Conservation (phyloP, 1,140 invertebrate genomes). For the Polypedilum vanderplanki region DNA sequence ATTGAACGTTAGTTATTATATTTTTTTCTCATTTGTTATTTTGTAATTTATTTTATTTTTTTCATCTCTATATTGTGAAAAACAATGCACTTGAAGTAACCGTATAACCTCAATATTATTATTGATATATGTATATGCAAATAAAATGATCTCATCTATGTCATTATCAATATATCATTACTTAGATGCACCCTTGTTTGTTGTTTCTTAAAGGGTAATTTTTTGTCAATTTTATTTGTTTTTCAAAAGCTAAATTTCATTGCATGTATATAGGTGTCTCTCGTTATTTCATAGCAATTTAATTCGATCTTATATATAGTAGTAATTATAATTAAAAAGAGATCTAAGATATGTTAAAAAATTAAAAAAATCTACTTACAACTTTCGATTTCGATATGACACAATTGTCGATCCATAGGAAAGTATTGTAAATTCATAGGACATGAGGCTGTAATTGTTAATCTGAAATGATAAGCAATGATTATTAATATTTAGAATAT, state of each 20-base stretch:
- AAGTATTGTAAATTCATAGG: slow-evolving; percentile 97
- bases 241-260: too few relatives aligned
- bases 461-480: slow-evolving; percentile 53
- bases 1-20: too few relatives aligned
- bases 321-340: background rate
- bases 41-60: too few relatives aligned
- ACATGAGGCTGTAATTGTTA: slow-evolving; percentile 95
- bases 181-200: slow-evolving; percentile 6
- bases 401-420: slow-evolving; percentile 94
- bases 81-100: background rate
- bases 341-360: background rate
- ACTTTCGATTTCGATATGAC: slow-evolving; percentile 96
- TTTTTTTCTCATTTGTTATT: too few relatives aligned
- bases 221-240: background rate
- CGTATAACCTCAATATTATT: slow-evolving; percentile 19
- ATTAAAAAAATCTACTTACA: slow-evolving; percentile 68
- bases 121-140: background rate
- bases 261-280: background rate
- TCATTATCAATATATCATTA: background rate
- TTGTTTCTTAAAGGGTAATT: background rate
- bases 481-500: too few relatives aligned
- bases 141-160: background rate
- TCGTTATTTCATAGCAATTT: background rate
- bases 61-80: too few relatives aligned
- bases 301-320: slow-evolving; percentile 1